Base-by-base conservation (phyloP, 2,113 vertebrate species). In the Hippocampus guttulatus region DNA sequence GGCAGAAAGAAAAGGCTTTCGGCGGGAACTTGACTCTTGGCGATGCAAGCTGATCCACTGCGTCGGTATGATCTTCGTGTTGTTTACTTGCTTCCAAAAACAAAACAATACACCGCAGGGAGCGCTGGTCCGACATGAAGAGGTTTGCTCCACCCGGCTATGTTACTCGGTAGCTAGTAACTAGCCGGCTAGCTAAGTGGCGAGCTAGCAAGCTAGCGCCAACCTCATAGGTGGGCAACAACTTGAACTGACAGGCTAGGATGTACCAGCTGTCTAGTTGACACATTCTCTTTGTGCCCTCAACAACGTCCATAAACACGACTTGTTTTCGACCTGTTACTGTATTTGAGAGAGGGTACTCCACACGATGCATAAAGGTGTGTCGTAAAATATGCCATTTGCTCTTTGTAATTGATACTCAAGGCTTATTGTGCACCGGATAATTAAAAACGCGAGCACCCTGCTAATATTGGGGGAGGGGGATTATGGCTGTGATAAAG, bases 1-100 rank as follows among this genome's bases (percentile, higher is more conserved):
- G 92, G 94, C 93, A 85, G 96, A 98, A 92, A 95, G 94, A 85
- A 96, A 93, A 89, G 94, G 96, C 85, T 96, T 96, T 93, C 94
- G 96, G 93, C 95, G 95, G 92, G 96, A 97, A 93, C 95, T 98
- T 88, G 96, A 98, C 89, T 96, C 95, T 51, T 98, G 96, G 96
- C 94, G 96, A 88, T 93, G 97, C 89, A 95, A 94, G 91, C 87
- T 98, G 85, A 95, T 96, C 87, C 96, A 96, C 92, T 97, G 95
- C 92, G 94, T 98, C 87, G 96, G 96, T 96, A 95, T 94, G 96
- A 80, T 14, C 45, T 8, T 65, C 40, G 70, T 69, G 6, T 63
- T 73, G 72, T 41, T 45, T 72, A 16, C 73, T 74, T 63, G 54
- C 16, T 43, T 14, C 21, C 11, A 15, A 25, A 18, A 58, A 18